Base-by-base conservation (phyloP, 1,140 invertebrate species). In the Portunus trituberculatus region DNA sequence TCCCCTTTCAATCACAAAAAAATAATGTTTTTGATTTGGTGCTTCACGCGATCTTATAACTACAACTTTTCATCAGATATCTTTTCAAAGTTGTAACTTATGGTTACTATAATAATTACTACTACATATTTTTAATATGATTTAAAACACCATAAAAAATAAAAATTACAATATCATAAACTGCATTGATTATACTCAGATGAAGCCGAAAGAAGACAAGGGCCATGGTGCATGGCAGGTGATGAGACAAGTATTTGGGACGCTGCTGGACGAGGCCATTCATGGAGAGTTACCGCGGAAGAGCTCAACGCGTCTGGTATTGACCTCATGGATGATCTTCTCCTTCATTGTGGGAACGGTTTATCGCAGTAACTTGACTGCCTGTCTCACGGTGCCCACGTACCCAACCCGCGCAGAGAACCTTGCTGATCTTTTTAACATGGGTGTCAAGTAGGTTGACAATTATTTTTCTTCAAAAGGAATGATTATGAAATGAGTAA, bases 311-410 rank as follows among this genome's bases (percentile, higher is more conserved):
- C 59, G 92, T 28, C 6, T 93, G 67, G 39, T 87, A 31, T 12
- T 93, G 83, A 59, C 92, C 3, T 29, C 92, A 12, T 93, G 92
- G 92, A 82, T 93, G 32, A 48, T 93, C 25, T 93, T 93, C 83
- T 25, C 67, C 92, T 93, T 93, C 92, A 93, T 93, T 39, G 82
- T 93, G 25, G 92, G 92, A 28, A 86, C 32, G 0, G 92, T 84
- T 46, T 93, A 93, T 52, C 31, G 92, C 29, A 48, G 92, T 16
- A 93, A 93, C 83, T 59, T 93, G 25, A 93, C 92, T 0, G 92
- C 92, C 39, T 86, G 83, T n/a, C 92, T 93, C 20, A 93, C 92
- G 32, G 92, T 93, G 32, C 92, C 92, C 32, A 93, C 83, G 12
- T 93, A 93, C n/a, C 92, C 92, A 8, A 4, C 92, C n/a, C 59